These are phyloP conservation scores for Phrynosoma platyrhinos DNA, from an alignment of 2,113 vertebrate species.

Conservation along the genomic window DNA sequence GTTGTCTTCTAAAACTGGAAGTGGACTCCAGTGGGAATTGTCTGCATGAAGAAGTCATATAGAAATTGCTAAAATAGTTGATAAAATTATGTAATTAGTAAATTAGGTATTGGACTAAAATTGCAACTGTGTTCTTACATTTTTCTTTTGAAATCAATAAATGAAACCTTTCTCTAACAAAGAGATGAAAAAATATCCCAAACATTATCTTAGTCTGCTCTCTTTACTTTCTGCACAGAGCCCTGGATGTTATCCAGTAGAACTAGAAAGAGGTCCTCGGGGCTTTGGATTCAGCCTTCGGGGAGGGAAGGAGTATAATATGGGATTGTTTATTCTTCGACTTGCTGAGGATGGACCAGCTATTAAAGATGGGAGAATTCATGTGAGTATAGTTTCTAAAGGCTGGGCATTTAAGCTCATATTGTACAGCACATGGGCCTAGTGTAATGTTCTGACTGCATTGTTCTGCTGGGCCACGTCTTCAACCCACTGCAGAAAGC, in stretches of 20 bases:
- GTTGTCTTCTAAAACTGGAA: not conserved
- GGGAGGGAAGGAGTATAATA: slow-evolving; percentile 97
- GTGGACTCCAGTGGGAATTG: not conserved
- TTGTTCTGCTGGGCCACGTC: too few relatives aligned
- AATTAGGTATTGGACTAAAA: not conserved
- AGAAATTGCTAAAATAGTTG: not conserved
- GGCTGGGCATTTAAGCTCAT: not conserved
- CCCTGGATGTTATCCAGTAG: slow-evolving; percentile 88
- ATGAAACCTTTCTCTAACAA: not conserved
- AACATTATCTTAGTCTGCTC: not conserved
- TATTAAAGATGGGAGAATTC: slow-evolving; percentile 91
- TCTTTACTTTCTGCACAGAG: slow-evolving; percentile 62
- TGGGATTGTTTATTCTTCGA: slow-evolving; percentile 96
- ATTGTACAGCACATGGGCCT: too few relatives aligned
- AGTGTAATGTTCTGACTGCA: too few relatives aligned
- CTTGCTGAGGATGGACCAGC: slow-evolving; percentile 95
- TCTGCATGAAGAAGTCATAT: not conserved
- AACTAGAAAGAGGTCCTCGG: slow-evolving; percentile 90
- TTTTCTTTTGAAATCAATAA: not conserved
- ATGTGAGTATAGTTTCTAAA: slow-evolving; percentile 82
- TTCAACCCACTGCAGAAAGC: too few relatives aligned
- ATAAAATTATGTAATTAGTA: not conserved
- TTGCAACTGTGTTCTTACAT: not conserved
- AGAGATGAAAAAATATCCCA: not conserved
- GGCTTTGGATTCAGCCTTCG: slow-evolving; percentile 97